These are phyloP conservation scores for Oncorhynchus masou DNA, from an alignment of 2,113 vertebrate species.

Conservation along the genomic window DNA sequence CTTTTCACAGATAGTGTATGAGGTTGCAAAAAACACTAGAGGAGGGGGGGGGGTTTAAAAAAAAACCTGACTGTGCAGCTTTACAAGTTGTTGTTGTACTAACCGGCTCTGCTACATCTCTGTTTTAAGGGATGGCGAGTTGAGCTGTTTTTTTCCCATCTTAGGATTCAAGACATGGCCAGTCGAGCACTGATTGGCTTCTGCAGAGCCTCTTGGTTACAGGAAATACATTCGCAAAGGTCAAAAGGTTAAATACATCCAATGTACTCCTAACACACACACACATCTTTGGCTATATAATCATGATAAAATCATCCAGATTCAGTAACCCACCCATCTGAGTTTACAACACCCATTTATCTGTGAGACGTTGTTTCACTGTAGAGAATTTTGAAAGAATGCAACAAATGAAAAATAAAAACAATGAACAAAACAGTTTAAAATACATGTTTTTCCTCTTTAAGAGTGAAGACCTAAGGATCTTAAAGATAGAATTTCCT, in stretches of 20 bases:
- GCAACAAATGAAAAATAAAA: constrained; percentile 61
- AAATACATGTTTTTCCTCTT: constrained; percentile 79
- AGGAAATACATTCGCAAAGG: constrained; percentile 79
- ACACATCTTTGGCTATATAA: constrained; percentile 69
- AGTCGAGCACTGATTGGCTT: constrained; percentile 54
- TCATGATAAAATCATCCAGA: constrained; percentile 52
- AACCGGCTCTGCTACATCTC: constrained; percentile 2
- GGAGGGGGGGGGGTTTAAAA: too few relatives aligned
- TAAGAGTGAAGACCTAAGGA: constrained; percentile 86
- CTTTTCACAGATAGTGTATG: constrained; percentile 5
- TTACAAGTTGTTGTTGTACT: background rate
- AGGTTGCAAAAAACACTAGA: background rate
- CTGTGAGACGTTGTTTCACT: constrained; percentile 57
- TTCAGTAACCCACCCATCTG: constrained; percentile 49
- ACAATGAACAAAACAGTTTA: constrained; percentile 40
- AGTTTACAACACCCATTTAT: constrained; percentile 58
- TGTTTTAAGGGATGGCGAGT: constrained; percentile 17
- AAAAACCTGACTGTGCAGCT: background rate
- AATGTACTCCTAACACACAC: constrained; percentile 68
- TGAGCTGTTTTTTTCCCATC: constrained; percentile 5
- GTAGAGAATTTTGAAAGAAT: constrained; percentile 71
- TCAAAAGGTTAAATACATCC: constrained; percentile 69
- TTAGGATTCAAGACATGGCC: constrained; percentile 46
- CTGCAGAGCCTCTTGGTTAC: constrained; percentile 57
- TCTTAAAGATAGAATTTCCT: constrained; percentile 72